Evolutionary conservation across 2,888 invertebrate genomes (phyloP).

Genomic region (Eilema sororculum): DNA sequence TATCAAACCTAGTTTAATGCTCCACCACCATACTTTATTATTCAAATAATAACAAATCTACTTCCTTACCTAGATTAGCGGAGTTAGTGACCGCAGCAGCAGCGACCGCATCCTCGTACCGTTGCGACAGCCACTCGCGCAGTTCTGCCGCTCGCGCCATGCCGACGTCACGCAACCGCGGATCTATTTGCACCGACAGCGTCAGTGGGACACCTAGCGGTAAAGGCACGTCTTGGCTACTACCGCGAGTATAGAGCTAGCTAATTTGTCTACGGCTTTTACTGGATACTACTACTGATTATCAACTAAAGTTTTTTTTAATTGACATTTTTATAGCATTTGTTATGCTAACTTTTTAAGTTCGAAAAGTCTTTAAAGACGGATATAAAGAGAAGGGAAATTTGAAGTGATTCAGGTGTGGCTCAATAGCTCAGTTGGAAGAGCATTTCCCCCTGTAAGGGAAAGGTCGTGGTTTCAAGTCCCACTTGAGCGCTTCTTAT

Average conservation of each 20-base stretch:
- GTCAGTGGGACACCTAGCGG: slow-evolving; percentile 74
- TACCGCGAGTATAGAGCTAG: slow-evolving; percentile 17
- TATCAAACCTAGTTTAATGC: not conserved
- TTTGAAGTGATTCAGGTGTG: too few relatives aligned
- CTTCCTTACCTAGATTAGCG: slow-evolving; percentile 61
- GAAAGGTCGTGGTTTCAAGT: too few relatives aligned
- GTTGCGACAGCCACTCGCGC: slow-evolving; percentile 92
- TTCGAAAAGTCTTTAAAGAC: too few relatives aligned
- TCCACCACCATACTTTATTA: not conserved
- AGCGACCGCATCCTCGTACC: slow-evolving; percentile 94
- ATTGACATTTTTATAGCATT: too few relatives aligned
- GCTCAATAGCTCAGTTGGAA: too few relatives aligned
- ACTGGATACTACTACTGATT: not conserved
- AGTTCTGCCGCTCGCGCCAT: slow-evolving; percentile 91
- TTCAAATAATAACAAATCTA: not conserved
- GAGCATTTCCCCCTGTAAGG: too few relatives aligned
- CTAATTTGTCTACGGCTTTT: not conserved
- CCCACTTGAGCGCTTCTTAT: too few relatives aligned
- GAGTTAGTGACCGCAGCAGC: slow-evolving; percentile 87
- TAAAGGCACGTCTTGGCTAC: slow-evolving; percentile 25
- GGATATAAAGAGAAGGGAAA: too few relatives aligned
- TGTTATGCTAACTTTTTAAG: too few relatives aligned
- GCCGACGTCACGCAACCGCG: slow-evolving; percentile 91
- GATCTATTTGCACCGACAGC: slow-evolving; percentile 89
- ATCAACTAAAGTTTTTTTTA: too few relatives aligned